phyloP scores from a whole-genome alignment of 1,140 invertebrate genomes.

The Drosophila rhopaloa region DNA sequence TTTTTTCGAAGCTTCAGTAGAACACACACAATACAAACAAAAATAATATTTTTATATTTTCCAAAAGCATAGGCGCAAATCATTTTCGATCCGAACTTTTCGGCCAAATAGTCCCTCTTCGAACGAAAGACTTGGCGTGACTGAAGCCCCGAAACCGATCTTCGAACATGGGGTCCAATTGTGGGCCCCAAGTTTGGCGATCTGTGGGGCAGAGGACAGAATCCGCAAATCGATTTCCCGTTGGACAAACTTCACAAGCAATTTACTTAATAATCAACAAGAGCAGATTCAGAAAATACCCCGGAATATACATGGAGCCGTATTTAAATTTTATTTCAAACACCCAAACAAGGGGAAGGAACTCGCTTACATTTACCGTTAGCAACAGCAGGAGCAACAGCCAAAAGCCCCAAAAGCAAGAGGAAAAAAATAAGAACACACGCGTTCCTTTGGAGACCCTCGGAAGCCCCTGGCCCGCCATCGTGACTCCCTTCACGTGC shows the following conservation, averaged over 20 bases:
- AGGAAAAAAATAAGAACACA: constrained; percentile 54
- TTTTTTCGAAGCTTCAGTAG: neutral
- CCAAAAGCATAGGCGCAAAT: neutral
- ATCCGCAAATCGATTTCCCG: constrained; percentile 25
- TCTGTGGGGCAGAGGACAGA: constrained; percentile 3
- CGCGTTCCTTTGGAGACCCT: constrained; percentile 8
- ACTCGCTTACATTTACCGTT: constrained; percentile 65
- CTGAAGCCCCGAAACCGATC: constrained; percentile 4
- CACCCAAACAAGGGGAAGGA: constrained; percentile 21
- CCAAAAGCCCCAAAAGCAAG: constrained; percentile 28
- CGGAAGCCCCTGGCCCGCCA: neutral
- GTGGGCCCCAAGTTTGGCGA: constrained; percentile 2
- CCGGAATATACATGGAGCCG: constrained; percentile 17
- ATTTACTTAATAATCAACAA: constrained; percentile 37
- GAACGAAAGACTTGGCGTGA: neutral
- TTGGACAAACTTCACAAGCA: constrained; percentile 38
- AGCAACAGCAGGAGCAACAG: constrained; percentile 28
- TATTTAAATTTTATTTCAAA: constrained; percentile 68
- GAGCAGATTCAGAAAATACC: constrained; percentile 9
- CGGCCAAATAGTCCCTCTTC: neutral
- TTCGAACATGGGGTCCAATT: neutral
- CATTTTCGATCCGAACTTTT: neutral
- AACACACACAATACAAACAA: neutral
- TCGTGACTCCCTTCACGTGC: constrained; percentile 60
- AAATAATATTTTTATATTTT: neutral